Evolutionary conservation across 2,888 invertebrate species (phyloP).

Genomic region (Polylopha cassiicola): DNA sequence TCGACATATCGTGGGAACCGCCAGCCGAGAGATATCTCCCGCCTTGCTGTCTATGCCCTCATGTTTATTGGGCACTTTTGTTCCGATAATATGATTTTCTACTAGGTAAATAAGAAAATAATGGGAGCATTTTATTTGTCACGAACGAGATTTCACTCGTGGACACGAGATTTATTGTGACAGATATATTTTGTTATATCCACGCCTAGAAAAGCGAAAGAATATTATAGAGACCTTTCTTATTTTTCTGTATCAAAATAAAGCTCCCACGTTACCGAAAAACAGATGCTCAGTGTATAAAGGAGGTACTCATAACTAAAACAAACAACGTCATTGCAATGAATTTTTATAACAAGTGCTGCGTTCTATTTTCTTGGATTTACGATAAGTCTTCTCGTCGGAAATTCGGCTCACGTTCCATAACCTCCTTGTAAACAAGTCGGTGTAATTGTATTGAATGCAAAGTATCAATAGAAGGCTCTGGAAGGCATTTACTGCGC

Average conservation of each 20-base stretch:
- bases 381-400: too few relatives aligned
- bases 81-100: slow-evolving; percentile 19
- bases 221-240: too few relatives aligned
- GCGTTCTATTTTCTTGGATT: slow-evolving; percentile 27
- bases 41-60: slow-evolving; percentile 28
- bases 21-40: slow-evolving; percentile 29
- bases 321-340: slow-evolving; percentile 37
- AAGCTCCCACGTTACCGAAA: too few relatives aligned
- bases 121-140: slow-evolving; percentile 11
- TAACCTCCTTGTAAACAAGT: background rate
- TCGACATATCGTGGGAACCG: slow-evolving; percentile 32
- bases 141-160: slow-evolving; percentile 5
- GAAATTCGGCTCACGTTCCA: background rate
- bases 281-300: too few relatives aligned
- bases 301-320: slow-evolving; percentile 30
- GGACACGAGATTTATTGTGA: slow-evolving; percentile 11
- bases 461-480: slow-evolving; percentile 15
- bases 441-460: background rate
- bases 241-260: too few relatives aligned
- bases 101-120: slow-evolving; percentile 13
- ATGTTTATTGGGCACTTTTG: slow-evolving; percentile 24
- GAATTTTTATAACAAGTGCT: slow-evolving; percentile 39
- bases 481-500: slow-evolving; percentile 29
- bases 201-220: too few relatives aligned
- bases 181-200: slow-evolving; percentile 9